Conservation (phyloP, 2,888 invertebrate genomes). For the Cryptus armator region DNA sequence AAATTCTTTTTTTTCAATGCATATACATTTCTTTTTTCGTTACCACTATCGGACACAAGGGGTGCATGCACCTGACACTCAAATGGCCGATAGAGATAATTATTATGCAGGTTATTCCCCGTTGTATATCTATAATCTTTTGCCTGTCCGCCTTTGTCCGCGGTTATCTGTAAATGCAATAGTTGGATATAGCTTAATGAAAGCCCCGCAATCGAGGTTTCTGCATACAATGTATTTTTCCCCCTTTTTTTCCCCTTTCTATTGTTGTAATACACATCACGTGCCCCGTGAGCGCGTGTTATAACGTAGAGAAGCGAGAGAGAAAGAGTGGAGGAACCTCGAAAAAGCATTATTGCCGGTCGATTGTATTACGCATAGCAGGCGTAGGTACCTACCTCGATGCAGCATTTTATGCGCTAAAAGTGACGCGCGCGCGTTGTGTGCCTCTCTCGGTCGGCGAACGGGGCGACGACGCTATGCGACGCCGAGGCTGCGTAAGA, state of each 20-base stretch:
- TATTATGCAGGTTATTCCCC: slow-evolving; percentile 42
- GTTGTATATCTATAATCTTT: slow-evolving; percentile 39
- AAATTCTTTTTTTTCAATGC: slow-evolving; percentile 28
- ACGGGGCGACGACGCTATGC: slow-evolving; percentile 67
- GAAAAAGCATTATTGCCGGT: slow-evolving; percentile 74
- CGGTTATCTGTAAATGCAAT: slow-evolving; percentile 15
- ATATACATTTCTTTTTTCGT: slow-evolving; percentile 9
- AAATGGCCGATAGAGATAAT: slow-evolving; percentile 33
- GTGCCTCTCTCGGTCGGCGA: slow-evolving; percentile 59
- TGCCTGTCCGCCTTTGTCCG: slow-evolving; percentile 3
- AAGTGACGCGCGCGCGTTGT: slow-evolving; percentile 73
- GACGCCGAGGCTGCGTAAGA: slow-evolving; percentile 65
- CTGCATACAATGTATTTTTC: slow-evolving; percentile 4
- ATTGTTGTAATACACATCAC: slow-evolving; percentile 33
- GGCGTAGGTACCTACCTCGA: slow-evolving; percentile 69
- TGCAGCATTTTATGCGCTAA: slow-evolving; percentile 79
- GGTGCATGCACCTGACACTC: slow-evolving; percentile 22
- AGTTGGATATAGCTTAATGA: slow-evolving; percentile 13
- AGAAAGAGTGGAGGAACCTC: slow-evolving; percentile 60
- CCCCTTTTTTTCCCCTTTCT: slow-evolving; percentile 11
- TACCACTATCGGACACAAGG: neutral
- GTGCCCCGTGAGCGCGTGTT: slow-evolving; percentile 64
- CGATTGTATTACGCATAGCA: slow-evolving; percentile 79
- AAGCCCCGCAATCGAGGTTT: slow-evolving; percentile 32
- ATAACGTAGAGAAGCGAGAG: slow-evolving; percentile 66